Evolutionary conservation across 2,797 vertebrate genomes (phyloP).

Genomic region (Gouania willdenowi): DNA sequence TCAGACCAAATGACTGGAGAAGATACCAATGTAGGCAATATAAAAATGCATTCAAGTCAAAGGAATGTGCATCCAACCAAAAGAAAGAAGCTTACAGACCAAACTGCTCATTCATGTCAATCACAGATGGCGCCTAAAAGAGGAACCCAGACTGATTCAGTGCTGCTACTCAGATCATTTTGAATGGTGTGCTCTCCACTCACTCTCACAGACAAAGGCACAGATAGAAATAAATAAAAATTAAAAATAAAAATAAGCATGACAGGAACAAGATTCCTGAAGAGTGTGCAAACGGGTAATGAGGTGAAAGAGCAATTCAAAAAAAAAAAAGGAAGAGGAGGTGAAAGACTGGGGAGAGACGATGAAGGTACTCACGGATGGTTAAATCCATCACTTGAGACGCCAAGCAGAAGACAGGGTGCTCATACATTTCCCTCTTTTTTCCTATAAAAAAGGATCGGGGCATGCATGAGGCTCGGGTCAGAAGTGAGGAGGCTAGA

Average conservation of each 20-base stretch:
- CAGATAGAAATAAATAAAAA: conserved; percentile 55
- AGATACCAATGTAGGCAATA: conserved; percentile 97
- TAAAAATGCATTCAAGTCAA: conserved; percentile 99
- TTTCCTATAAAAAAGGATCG: conserved; percentile 98
- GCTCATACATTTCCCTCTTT: conserved; percentile 99
- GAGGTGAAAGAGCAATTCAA: conserved; percentile 70
- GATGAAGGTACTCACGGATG: conserved; percentile 99
- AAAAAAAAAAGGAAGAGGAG: conserved; percentile 69
- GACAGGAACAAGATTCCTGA: conserved; percentile 37
- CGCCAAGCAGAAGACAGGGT: conserved; percentile 99
- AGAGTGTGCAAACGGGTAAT: conserved; percentile 28
- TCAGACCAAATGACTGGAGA: conserved; percentile 89
- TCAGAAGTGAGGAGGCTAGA: conserved; percentile 81
- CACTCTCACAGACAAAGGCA: conserved; percentile 66
- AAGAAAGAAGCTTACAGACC: conserved; percentile 95
- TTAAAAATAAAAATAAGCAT: conserved; percentile 63
- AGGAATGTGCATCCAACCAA: conserved; percentile 88
- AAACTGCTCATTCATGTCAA: conserved; percentile 81
- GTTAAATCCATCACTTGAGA: conserved; percentile 99
- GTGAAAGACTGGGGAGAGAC: conserved; percentile 93
- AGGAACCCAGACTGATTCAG: conserved; percentile 44
- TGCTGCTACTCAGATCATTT: conserved; percentile 46
- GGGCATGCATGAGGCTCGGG: conserved; percentile 90
- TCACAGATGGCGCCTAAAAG: conserved; percentile 81
- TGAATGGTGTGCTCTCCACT: conserved; percentile 51